phyloP scores from a whole-genome alignment of 2,113 vertebrate genomes.

The Ellobius talpinus region DNA sequence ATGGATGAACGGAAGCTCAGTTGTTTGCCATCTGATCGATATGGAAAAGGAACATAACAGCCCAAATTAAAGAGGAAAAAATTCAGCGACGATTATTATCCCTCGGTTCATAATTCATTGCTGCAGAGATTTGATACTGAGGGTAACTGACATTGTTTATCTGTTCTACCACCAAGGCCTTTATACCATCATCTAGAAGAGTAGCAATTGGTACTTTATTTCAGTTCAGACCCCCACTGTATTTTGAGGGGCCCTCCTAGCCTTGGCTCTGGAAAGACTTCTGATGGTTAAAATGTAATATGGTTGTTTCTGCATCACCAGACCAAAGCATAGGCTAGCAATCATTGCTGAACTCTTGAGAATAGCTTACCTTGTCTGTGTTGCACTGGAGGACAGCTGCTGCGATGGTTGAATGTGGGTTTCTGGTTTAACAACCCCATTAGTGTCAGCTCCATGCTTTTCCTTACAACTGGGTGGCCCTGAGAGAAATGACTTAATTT shows the following conservation, averaged over 20 bases:
- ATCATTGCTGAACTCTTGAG: not conserved
- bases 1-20: not conserved
- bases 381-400: not conserved
- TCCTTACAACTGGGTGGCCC: not conserved
- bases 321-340: not conserved
- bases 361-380: not conserved
- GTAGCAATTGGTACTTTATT: conserved; percentile 15
- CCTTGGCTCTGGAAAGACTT: not conserved
- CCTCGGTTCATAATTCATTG: not conserved
- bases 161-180: not conserved
- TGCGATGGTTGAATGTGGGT: not conserved
- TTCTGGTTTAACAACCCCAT: not conserved
- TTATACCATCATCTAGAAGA: not conserved
- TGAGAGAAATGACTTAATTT: not conserved
- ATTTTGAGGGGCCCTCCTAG: not conserved
- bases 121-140: not conserved
- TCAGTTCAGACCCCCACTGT: not conserved
- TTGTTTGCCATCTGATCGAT: not conserved
- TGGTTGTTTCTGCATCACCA: not conserved
- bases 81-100: not conserved
- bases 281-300: not conserved
- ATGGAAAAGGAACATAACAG: not conserved
- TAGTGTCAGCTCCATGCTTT: not conserved
- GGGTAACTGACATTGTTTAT: not conserved
- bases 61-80: not conserved